These are phyloP conservation scores for Agrilus mali DNA, from an alignment of 2,888 invertebrate genomes.

Conservation along the genomic window DNA sequence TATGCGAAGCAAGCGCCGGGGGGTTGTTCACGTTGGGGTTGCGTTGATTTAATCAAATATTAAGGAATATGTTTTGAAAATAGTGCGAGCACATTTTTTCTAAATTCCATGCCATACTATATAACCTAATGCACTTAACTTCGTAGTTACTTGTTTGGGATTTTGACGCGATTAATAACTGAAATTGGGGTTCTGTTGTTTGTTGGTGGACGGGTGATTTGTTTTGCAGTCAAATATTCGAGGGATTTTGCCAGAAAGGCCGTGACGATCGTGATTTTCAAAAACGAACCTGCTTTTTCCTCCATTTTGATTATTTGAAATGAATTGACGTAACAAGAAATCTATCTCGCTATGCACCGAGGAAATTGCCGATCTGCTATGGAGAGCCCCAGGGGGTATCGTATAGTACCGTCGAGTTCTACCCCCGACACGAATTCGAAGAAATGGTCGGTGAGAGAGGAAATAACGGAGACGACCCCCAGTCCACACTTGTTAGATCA, in stretches of 20 bases:
- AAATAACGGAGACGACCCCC: constrained; percentile 41
- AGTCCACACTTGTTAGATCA: constrained; percentile 76
- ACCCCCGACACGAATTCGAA: constrained; percentile 37
- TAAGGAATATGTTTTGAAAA: too few species aligned
- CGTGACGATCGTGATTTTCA: too few species aligned
- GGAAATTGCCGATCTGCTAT: constrained; percentile 24
- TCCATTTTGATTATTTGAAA: constrained; percentile 13
- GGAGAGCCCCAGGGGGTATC: constrained; percentile 35
- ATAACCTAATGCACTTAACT: too few species aligned
- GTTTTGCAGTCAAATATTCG: too few species aligned
- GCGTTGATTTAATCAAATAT: too few species aligned
- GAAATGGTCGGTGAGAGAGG: constrained; percentile 32
- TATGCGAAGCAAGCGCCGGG: constrained; percentile 6
- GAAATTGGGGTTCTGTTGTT: too few species aligned
- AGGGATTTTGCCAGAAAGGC: too few species aligned
- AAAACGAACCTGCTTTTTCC: constrained; percentile 2
- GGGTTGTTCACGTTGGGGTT: not conserved
- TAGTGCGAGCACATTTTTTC: too few species aligned
- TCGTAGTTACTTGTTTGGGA: too few species aligned
- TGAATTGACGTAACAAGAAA: constrained; percentile 9
- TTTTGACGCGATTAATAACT: too few species aligned
- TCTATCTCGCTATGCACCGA: constrained; percentile 38
- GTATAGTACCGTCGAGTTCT: constrained; percentile 35
- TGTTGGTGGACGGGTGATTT: too few species aligned
- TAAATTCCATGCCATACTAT: too few species aligned